These are phyloP conservation scores for Pseudopipra pipra DNA, from an alignment of 2,113 vertebrate genomes.

Conservation along the genomic window DNA sequence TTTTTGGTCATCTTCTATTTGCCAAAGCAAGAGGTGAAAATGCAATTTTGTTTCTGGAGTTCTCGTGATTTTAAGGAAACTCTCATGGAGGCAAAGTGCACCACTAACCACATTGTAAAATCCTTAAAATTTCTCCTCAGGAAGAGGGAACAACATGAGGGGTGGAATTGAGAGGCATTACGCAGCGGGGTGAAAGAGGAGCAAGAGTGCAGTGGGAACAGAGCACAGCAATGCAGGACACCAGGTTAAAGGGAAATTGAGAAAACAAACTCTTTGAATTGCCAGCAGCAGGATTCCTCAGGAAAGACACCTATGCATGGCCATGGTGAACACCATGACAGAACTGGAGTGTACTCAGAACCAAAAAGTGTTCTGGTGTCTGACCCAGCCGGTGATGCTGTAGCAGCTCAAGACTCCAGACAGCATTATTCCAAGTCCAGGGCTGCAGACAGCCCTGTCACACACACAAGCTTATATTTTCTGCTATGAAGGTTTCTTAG, in stretches of 20 bases:
- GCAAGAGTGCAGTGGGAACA: background rate
- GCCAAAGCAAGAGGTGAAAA: background rate
- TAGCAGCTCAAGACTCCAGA: background rate
- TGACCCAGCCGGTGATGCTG: background rate
- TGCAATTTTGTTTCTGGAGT: background rate
- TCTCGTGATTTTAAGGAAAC: background rate
- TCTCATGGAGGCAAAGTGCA: background rate
- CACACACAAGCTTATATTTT: background rate
- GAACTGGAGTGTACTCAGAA: background rate
- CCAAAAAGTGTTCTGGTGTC: background rate
- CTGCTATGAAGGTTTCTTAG: constrained; percentile 1
- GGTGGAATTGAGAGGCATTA: background rate
- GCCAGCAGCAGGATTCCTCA: background rate
- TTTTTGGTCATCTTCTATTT: background rate
- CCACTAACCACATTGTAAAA: background rate
- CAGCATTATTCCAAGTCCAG: background rate
- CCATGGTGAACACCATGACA: background rate
- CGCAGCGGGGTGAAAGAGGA: background rate
- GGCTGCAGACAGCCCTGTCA: background rate
- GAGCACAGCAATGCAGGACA: background rate
- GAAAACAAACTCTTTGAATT: background rate
- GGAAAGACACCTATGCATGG: background rate
- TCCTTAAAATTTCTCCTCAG: background rate
- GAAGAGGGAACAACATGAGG: rapidly evolving
- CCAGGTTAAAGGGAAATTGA: background rate